Evolutionary conservation across 30 jellyfish, hydroid and myxozoan genomes (phyloP).

Genomic region (Chironex yamaguchii): DNA sequence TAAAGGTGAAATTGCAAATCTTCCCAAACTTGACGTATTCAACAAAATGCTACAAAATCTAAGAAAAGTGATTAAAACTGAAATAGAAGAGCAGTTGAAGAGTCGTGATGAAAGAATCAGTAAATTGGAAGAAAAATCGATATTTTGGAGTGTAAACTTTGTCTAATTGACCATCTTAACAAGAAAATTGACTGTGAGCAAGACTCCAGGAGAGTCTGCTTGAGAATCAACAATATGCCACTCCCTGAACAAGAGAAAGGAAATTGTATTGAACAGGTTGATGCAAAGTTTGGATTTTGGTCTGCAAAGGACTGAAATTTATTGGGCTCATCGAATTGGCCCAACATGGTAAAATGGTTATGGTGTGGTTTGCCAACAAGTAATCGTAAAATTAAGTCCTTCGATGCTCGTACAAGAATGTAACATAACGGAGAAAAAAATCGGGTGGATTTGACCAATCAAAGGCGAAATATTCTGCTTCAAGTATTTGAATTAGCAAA

Average conservation of each 20-base stretch:
- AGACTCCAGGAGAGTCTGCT: slow-evolving; percentile 28
- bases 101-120: slow-evolving; percentile 8
- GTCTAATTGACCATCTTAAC: slow-evolving; percentile 6
- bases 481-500: slow-evolving; percentile 4
- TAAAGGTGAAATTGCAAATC: too few species aligned
- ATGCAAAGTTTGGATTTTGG: slow-evolving; percentile 19
- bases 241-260: not conserved
- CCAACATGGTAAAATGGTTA: not conserved
- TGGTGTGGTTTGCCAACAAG: slow-evolving; percentile 18
- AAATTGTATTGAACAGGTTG: slow-evolving; percentile 10
- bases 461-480: slow-evolving; percentile 16
- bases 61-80: too few species aligned
- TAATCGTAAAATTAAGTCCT: slow-evolving; percentile 8
- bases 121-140: not conserved
- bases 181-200: slow-evolving; percentile 22
- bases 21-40: too few species aligned
- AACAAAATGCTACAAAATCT: too few species aligned
- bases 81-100: slow-evolving; percentile 18
- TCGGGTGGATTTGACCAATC: slow-evolving; percentile 28
- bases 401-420: slow-evolving; percentile 44
- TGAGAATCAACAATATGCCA: slow-evolving; percentile 29
- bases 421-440: slow-evolving; percentile 24
- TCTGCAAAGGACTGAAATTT: slow-evolving; percentile 11
- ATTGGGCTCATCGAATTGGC: slow-evolving; percentile 58
- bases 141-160: slow-evolving; percentile 11